Conservation (phyloP, 2,113 vertebrate genomes). For the Callithrix jacchus region DNA sequence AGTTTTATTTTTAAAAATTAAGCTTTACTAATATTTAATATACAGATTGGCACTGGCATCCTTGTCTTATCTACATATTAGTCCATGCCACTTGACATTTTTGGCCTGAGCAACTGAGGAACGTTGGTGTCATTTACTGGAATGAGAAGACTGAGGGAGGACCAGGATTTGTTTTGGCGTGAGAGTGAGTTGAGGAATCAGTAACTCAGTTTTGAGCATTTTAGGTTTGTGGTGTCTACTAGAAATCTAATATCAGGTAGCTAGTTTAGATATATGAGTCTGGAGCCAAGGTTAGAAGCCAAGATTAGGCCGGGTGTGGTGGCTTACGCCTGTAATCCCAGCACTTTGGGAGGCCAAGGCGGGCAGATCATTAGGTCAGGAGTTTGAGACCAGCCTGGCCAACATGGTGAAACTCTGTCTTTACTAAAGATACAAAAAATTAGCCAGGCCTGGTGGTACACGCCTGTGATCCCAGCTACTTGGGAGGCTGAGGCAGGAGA, state of each 20-base stretch:
- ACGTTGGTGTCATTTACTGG: background rate
- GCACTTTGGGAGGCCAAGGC: no score
- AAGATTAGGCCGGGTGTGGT: background rate
- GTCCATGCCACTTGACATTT: background rate
- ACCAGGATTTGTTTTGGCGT: background rate
- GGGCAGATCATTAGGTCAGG: no score
- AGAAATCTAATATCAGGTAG: background rate
- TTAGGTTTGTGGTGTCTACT: slow-evolving; percentile 5
- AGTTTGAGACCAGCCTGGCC: no score
- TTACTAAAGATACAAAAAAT: no score
- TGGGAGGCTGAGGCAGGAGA: no score
- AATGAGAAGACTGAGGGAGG: background rate
- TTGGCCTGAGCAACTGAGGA: background rate
- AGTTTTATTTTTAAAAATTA: background rate
- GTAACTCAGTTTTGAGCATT: background rate
- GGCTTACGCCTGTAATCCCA: no score
- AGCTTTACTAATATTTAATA: background rate
- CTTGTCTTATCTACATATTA: background rate
- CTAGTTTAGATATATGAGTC: background rate
- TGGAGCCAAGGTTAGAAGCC: background rate
- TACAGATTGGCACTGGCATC: background rate
- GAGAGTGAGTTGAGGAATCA: background rate
- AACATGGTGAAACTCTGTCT: no score
- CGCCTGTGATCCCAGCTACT: no score
- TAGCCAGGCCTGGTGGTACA: no score